Evolutionary conservation across 2,888 invertebrate genomes (phyloP), one percentile per base, ranked within the genome.

Genomic region (Drosophila longiperda): DNA sequence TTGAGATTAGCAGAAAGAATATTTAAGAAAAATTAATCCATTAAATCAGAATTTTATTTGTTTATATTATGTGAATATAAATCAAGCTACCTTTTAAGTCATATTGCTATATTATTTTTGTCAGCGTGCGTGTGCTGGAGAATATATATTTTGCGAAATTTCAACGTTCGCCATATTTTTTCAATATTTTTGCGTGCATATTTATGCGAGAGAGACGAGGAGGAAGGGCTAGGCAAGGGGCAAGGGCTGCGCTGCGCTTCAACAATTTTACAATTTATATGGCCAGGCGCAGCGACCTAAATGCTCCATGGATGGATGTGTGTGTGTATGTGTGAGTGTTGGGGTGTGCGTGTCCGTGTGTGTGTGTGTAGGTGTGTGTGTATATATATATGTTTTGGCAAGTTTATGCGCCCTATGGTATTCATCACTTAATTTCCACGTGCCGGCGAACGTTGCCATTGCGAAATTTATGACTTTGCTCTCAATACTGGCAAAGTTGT

Each of bases 391-490:
- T 53, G 54, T 71, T 57, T 74, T 66, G 71, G 72, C 80, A 76
- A 79, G 81, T 86, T 86, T 80, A 71, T 82, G 71, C 71, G 75
- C 82, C 82, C 78, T 79, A 78, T 83, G 74, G 80, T 83, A 88
- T 87, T 83, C 89, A 86, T 89, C 87, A 88, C 82, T 87, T 87
- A 86, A 89, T 89, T 89, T 87, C 81, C 82, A 87, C 84, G 89
- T 86, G 84, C 83, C 63, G 75, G 75, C 61, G 12, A 75, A 62
- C 48, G 83, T 81, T 85, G 87, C 81, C 85, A 83, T 85, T 87
- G 83, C 75, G 75, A 82, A 89, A 88, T 89, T 88, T 90, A 89
- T 89, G 89, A 89, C 90, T 81, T 76, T 71, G 67, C 79, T 64
- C 74, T 67, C 52, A 55, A 59, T 74, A 74, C 61, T 63, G 57